A percentile compares a stretch with the other conserved stretches of the same genome.
Conservation (phyloP, 2,888 invertebrate genomes). For the Polia nebulosa region DNA sequence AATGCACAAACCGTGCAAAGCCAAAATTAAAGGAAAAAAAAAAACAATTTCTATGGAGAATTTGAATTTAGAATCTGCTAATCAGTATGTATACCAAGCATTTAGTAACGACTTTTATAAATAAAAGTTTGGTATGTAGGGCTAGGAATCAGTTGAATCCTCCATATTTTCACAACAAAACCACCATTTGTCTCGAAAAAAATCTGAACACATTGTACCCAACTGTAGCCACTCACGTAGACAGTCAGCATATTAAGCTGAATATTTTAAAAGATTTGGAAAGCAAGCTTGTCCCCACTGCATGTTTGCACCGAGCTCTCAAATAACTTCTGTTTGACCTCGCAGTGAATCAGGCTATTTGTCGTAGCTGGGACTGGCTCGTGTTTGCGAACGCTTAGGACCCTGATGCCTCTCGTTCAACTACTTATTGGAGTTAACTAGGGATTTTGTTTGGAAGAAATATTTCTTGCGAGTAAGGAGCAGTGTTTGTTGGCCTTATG, state of each 20-base stretch:
- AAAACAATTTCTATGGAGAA: no score
- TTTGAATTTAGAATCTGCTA: no score
- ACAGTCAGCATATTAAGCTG: constrained; percentile 47
- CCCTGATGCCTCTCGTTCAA: constrained; percentile 36
- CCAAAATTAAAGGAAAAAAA: no score
- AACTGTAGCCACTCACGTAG: constrained; percentile 22
- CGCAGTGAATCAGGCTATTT: constrained; percentile 66
- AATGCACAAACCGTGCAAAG: no score
- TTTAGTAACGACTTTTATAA: no score
- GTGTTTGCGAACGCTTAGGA: constrained; percentile 60
- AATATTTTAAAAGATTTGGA: constrained; percentile 68
- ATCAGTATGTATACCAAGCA: no score
- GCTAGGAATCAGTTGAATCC: background rate
- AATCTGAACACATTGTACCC: background rate
- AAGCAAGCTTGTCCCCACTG: constrained; percentile 63
- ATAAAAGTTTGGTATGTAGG: no score
- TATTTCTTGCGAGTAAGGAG: constrained; percentile 7
- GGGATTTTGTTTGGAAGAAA: constrained; percentile 31
- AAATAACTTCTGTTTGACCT: constrained; percentile 67
- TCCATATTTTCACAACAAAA: background rate
- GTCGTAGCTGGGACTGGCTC: constrained; percentile 43
- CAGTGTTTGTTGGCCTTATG: background rate
- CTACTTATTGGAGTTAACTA: constrained; percentile 43
- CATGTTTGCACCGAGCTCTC: constrained; percentile 59
- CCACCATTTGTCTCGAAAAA: background rate